Conservation (phyloP, 1,140 invertebrate species). For the Solen grandis region DNA sequence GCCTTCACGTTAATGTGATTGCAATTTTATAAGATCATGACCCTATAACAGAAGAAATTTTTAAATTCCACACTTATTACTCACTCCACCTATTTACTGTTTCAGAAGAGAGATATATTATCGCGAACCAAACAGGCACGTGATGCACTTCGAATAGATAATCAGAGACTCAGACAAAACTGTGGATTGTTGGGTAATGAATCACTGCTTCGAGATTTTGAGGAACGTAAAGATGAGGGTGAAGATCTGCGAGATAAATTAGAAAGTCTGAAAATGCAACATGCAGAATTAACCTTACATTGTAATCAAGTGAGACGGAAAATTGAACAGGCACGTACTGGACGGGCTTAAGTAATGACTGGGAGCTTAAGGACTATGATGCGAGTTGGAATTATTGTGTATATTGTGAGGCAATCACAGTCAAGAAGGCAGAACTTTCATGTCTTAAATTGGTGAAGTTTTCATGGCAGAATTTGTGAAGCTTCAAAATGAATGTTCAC, state of each 20-base stretch:
- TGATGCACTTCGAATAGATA: slow-evolving; percentile 79
- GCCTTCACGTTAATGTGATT: too few relatives aligned
- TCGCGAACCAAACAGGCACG: slow-evolving; percentile 79
- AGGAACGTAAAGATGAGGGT: slow-evolving; percentile 78
- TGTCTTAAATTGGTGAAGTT: too few relatives aligned
- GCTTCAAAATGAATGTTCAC: too few relatives aligned
- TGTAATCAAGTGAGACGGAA: slow-evolving; percentile 77
- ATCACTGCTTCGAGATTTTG: slow-evolving; percentile 79
- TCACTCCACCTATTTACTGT: slow-evolving; percentile 25
- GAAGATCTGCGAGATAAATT: slow-evolving; percentile 74
- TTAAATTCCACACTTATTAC: too few relatives aligned
- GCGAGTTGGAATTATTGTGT: too few relatives aligned
- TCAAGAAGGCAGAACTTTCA: too few relatives aligned
- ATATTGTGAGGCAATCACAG: too few relatives aligned
- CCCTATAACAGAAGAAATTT: too few relatives aligned
- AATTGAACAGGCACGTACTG: slow-evolving; percentile 75
- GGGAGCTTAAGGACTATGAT: too few relatives aligned
- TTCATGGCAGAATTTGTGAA: too few relatives aligned
- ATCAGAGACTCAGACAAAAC: slow-evolving; percentile 77
- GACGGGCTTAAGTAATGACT: slow-evolving; percentile 19
- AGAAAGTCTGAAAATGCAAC: slow-evolving; percentile 77
- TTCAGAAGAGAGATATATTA: slow-evolving; percentile 80
- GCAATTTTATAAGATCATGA: too few relatives aligned
- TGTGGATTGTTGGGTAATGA: slow-evolving; percentile 80
- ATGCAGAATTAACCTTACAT: slow-evolving; percentile 79